Percentiles rank a stretch among this genome's conserved stretches.
These are phyloP conservation scores for Neotoma lepida DNA, from an alignment of 2,113 vertebrate genomes.

Conservation along the genomic window DNA sequence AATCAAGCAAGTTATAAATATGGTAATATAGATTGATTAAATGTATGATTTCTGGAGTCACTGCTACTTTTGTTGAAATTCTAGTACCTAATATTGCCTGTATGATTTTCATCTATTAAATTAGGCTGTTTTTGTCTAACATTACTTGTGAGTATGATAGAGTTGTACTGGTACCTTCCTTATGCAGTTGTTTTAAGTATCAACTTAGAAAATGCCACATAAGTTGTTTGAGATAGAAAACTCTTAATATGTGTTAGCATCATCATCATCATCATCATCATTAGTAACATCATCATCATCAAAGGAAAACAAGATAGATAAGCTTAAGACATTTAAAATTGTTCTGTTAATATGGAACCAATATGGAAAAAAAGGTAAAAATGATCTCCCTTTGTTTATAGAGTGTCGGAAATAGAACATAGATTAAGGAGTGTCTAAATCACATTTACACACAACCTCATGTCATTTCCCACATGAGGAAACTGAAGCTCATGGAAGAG, in stretches of 20 bases:
- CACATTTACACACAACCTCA: background rate
- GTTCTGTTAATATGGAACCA: background rate
- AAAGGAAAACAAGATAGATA: constrained; percentile 30
- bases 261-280: background rate
- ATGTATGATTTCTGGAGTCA: background rate
- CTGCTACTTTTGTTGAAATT: constrained; percentile 14
- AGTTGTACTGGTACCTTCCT: background rate
- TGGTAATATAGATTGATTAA: constrained; percentile 36
- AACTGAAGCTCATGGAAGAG: constrained; percentile 8
- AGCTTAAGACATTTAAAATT: constrained; percentile 41
- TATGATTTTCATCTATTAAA: constrained; percentile 42
- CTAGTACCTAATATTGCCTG: background rate
- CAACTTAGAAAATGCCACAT: background rate
- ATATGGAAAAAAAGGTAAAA: background rate
- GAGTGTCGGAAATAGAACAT: background rate
- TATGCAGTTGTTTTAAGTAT: background rate
- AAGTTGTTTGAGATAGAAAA: constrained; percentile 32
- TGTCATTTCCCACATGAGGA: background rate
- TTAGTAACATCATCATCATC: background rate
- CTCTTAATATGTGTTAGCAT: constrained; percentile 23
- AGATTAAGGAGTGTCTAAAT: constrained; percentile 26
- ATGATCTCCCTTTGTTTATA: background rate
- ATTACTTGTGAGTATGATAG: background rate
- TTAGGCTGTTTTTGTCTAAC: background rate
- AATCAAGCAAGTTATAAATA: constrained; percentile 5